These are phyloP conservation scores for Galago senegalensis DNA, from an alignment of 2,797 vertebrate species.

Conservation along the genomic window DNA sequence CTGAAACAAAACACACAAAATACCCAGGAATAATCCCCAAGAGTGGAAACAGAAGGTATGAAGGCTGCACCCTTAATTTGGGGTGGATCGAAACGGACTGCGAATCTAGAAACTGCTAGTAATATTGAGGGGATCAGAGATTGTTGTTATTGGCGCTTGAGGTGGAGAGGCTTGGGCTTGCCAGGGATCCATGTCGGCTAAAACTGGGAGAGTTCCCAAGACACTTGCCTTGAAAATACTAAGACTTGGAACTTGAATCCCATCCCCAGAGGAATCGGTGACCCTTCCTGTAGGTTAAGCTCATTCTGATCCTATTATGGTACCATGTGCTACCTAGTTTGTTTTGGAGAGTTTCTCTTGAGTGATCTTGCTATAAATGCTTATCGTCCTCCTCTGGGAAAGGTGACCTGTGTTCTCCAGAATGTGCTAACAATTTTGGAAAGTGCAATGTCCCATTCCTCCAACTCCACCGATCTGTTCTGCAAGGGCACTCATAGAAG, in stretches of 20 bases:
- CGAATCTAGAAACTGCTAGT: not conserved
- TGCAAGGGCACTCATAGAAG: accelerated
- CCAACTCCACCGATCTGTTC: accelerated
- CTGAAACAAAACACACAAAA: not conserved
- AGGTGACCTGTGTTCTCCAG: not conserved
- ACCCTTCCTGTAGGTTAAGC: not conserved
- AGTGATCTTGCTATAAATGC: not conserved
- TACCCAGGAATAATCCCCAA: not conserved
- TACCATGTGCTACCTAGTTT: not conserved
- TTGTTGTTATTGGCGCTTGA: accelerated
- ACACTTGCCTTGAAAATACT: too few relatives aligned
- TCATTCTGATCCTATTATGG: not conserved
- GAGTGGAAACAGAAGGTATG: not conserved
- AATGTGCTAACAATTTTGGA: not conserved
- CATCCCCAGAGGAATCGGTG: accelerated
- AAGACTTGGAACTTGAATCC: accelerated
- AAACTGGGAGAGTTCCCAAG: accelerated
- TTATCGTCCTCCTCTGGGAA: not conserved
- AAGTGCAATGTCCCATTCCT: not conserved
- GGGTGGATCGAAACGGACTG: not conserved
- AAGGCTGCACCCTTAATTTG: not conserved
- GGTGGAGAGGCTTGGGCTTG: not conserved
- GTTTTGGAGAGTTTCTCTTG: not conserved
- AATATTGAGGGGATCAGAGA: not conserved
- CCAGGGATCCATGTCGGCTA: accelerated